Conservation (phyloP, 2,797 vertebrate genomes). For the Coracias cyanogaster region DNA sequence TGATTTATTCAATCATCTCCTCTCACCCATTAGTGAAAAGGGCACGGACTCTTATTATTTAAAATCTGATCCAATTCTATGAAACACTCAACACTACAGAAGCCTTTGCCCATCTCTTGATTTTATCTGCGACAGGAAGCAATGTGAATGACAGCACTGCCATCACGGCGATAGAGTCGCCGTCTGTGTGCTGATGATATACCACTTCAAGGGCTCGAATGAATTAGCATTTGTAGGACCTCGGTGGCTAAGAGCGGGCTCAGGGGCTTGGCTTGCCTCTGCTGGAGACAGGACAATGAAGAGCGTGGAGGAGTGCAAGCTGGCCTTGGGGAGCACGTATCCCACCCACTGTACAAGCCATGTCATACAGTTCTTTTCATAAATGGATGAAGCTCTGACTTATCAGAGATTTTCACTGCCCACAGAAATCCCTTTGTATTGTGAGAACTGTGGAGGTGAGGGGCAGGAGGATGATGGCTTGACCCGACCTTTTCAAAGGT, state of each 20-base stretch:
- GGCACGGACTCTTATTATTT: background rate
- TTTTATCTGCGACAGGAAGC: background rate
- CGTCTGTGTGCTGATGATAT: background rate
- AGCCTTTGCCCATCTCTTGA: background rate
- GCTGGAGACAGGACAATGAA: background rate
- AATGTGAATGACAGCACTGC: background rate
- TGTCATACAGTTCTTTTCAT: accelerated
- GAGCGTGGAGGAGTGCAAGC: background rate
- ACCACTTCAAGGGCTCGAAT: background rate
- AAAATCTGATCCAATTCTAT: background rate
- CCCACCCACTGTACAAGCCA: background rate
- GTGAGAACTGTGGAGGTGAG: background rate
- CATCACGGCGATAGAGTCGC: background rate
- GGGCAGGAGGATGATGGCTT: background rate
- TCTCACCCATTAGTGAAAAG: background rate
- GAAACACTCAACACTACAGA: background rate
- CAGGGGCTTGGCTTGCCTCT: background rate
- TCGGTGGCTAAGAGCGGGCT: background rate
- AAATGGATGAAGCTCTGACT: background rate
- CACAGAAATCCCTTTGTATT: background rate
- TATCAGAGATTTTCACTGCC: background rate
- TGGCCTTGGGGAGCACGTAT: background rate
- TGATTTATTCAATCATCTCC: background rate
- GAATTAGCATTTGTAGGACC: background rate
- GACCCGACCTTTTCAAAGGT: background rate